These are phyloP conservation scores for Tinea semifulvella DNA, from an alignment of 2,888 invertebrate species.

Conservation along the genomic window DNA sequence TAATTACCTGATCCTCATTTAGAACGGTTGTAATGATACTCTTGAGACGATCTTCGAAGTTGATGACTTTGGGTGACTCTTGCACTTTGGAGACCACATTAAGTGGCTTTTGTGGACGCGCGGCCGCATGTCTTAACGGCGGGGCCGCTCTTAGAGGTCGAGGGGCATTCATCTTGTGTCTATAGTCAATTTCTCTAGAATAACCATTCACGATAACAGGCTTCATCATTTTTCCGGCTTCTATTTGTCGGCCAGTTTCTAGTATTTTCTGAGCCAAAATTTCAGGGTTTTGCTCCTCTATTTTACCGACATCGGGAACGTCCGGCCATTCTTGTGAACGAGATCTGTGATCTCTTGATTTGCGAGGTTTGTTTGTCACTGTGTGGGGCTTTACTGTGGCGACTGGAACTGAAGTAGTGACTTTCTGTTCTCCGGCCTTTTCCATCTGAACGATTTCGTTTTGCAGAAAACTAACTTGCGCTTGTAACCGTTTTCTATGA, in stretches of 20 bases:
- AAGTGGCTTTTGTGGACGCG: slow-evolving; percentile 48
- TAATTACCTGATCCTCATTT: slow-evolving; percentile 78
- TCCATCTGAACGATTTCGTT: slow-evolving; percentile 80
- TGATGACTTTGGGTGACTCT: slow-evolving; percentile 85
- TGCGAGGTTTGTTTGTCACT: slow-evolving; percentile 59
- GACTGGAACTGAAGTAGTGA: slow-evolving; percentile 42
- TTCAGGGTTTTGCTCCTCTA: slow-evolving; percentile 92
- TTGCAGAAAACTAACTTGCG: slow-evolving; percentile 81
- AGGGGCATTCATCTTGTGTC: slow-evolving; percentile 25
- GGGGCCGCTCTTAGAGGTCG: slow-evolving; percentile 28
- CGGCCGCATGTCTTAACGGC: slow-evolving; percentile 36
- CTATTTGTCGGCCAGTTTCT: slow-evolving; percentile 89
- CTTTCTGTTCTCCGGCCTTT: slow-evolving; percentile 73
- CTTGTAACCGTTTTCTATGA: slow-evolving; percentile 85
- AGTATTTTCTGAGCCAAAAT: slow-evolving; percentile 88
- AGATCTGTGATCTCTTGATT: slow-evolving; percentile 76
- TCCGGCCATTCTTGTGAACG: slow-evolving; percentile 93
- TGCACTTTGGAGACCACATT: slow-evolving; percentile 65
- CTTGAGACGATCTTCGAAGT: slow-evolving; percentile 90
- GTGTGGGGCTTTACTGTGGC: slow-evolving; percentile 55
- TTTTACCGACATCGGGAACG: slow-evolving; percentile 88
- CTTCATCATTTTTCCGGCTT: slow-evolving; percentile 77
- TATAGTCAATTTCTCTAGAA: slow-evolving; percentile 31
- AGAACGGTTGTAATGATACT: slow-evolving; percentile 87
- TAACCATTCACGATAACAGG: slow-evolving; percentile 54